Conservation (phyloP, 2,797 vertebrate genomes). For the Stomatorhinus walkeri region DNA sequence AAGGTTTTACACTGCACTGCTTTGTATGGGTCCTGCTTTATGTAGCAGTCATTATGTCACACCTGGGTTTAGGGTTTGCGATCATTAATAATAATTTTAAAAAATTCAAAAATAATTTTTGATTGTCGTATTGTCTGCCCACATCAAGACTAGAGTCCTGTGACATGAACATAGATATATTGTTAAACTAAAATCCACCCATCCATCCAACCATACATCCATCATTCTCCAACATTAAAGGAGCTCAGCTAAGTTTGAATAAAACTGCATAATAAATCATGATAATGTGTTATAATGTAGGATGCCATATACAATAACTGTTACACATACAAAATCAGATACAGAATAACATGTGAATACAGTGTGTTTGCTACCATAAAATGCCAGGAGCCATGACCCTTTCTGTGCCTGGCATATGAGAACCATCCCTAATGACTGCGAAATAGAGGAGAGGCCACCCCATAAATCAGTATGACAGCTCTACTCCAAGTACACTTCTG, state of each 20-base stretch:
- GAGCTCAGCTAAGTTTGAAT: neutral
- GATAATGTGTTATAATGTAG: neutral
- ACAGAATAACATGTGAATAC: neutral
- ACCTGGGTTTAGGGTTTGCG: neutral
- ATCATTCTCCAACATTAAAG: neutral
- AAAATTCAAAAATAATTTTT: neutral
- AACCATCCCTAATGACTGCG: neutral
- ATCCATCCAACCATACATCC: neutral
- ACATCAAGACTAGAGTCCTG: neutral
- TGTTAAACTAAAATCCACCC: neutral
- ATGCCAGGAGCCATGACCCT: neutral
- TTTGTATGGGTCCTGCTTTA: neutral
- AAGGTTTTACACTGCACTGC: neutral
- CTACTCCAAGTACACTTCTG: slow-evolving; percentile 7
- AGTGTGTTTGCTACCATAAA: neutral
- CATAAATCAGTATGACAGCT: slow-evolving; percentile 12
- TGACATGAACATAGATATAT: neutral
- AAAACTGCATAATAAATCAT: neutral
- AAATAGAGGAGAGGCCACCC: neutral
- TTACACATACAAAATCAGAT: neutral
- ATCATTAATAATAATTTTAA: neutral
- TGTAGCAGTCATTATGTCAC: neutral
- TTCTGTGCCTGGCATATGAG: neutral
- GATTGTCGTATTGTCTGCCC: neutral
- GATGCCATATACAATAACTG: neutral